Evolutionary conservation across 2,113 vertebrate genomes (phyloP).

Genomic region (Rhinogobius similis): DNA sequence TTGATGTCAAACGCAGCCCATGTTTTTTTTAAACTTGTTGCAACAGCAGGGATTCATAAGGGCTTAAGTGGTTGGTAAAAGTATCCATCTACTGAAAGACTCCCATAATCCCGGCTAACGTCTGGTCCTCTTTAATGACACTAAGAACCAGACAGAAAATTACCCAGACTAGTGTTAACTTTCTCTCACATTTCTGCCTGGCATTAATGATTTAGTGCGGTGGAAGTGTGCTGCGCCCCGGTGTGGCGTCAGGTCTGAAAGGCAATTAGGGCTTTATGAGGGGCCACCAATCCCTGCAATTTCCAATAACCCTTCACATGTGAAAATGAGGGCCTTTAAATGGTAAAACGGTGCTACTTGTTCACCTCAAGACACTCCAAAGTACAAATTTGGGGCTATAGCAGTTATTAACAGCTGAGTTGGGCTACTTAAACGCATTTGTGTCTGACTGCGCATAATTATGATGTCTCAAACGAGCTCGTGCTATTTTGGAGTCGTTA

Average conservation of each 20-base stretch:
- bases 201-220: constrained; percentile 70
- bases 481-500: constrained; percentile 6
- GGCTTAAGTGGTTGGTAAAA: constrained; percentile 59
- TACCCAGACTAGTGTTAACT: constrained; percentile 63
- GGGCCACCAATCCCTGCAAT: constrained; percentile 58
- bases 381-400: constrained; percentile 8
- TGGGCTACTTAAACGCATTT: neutral
- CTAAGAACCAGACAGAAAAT: constrained; percentile 72
- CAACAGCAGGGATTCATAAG: constrained; percentile 66
- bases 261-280: constrained; percentile 73
- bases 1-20: constrained; percentile 24
- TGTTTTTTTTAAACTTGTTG: constrained; percentile 38
- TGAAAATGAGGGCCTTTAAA: constrained; percentile 62
- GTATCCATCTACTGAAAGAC: constrained; percentile 49
- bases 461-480: constrained; percentile 5
- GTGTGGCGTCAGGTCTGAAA: constrained; percentile 72
- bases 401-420: neutral
- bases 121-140: constrained; percentile 71
- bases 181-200: constrained; percentile 73
- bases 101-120: constrained; percentile 69
- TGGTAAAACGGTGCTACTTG: constrained; percentile 20
- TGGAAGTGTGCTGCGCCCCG: constrained; percentile 52
- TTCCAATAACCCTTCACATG: constrained; percentile 65
- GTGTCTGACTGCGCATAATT: neutral
- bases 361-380: constrained; percentile 12